Conservation (phyloP, 2,888 invertebrate species). For the Tiliacea aurago region DNA sequence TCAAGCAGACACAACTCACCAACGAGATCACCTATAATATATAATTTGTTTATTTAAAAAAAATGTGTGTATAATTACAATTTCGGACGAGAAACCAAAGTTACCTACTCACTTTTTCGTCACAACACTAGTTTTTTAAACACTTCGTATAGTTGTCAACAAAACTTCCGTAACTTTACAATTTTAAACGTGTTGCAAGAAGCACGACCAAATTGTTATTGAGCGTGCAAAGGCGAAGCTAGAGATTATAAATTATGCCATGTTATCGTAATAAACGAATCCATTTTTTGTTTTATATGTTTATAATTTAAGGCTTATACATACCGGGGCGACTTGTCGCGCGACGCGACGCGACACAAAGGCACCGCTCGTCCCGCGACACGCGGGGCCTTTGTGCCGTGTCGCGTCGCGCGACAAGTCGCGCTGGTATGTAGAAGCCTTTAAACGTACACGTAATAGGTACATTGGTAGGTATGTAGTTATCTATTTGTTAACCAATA, state of each 20-base stretch:
- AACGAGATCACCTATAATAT: background rate
- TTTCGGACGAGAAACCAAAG: background rate
- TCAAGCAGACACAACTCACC: background rate
- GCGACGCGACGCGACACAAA: no score
- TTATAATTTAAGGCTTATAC: no score
- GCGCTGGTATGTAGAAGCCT: no score
- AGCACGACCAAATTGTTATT: background rate
- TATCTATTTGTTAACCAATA: no score
- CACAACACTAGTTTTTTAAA: constrained; percentile 1
- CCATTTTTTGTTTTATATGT: no score
- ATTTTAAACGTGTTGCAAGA: background rate
- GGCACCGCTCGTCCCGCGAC: no score
- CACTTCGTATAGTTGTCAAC: background rate
- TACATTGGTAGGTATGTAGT: no score
- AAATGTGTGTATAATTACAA: no score
- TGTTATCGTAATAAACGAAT: background rate
- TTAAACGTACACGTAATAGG: no score
- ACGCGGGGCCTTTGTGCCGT: no score
- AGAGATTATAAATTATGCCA: background rate
- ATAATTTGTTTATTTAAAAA: background rate
- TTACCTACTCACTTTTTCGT: background rate
- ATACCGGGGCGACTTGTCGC: no score
- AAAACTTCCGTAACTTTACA: background rate
- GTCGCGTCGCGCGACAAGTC: no score
- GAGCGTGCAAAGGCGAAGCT: background rate